Base-by-base conservation (phyloP, 2,797 vertebrate species). In the Diceros bicornis region DNA sequence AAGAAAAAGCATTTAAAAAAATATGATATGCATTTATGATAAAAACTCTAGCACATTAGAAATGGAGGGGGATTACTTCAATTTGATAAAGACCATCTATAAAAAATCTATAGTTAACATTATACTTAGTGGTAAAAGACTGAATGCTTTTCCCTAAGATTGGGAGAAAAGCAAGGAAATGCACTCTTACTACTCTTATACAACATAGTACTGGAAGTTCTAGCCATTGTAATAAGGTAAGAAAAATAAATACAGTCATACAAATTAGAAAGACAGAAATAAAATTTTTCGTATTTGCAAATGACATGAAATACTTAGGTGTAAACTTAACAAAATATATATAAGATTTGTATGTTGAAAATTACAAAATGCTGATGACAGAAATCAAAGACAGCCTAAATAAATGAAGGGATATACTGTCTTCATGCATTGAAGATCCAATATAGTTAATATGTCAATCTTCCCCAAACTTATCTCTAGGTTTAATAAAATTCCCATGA, bases 271-370 rank as follows among this genome's bases (percentile, higher is more conserved):
- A 68, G 6, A 12, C 32, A 86, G 50, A 81, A 66, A 82, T 81
- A 91, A 66, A 85, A 52, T 16, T 72, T n/a, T 68, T 74, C 74
- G 9, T 82, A 61, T 61, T 91, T 91, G 41, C 75, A 61, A 91
- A 94, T 69, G 50, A 82, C 50, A 66, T 90, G 74, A 86, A 94
- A 94, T 94, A 93, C n/a, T 93, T 72, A 83, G n/a, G 37, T 68
- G 5, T 71, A 92, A 85, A 84, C 66, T 55, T 74, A 74, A 86
- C 10, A 61, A 74, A 93, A 89, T 44, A 86, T 2, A 25, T 41
- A 79, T 4, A 74, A 72, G 50, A 34, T 52, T 61, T 96, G 0
- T 27, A 72, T 27, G 23, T n/a, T 75, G 68, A 87, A 90, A 93
- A 86, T 82, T 86, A 69, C 10, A 62, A 93, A 86, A 75, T 64